Conservation (phyloP, 1,140 invertebrate genomes). For the Tetramorium simillimum region DNA sequence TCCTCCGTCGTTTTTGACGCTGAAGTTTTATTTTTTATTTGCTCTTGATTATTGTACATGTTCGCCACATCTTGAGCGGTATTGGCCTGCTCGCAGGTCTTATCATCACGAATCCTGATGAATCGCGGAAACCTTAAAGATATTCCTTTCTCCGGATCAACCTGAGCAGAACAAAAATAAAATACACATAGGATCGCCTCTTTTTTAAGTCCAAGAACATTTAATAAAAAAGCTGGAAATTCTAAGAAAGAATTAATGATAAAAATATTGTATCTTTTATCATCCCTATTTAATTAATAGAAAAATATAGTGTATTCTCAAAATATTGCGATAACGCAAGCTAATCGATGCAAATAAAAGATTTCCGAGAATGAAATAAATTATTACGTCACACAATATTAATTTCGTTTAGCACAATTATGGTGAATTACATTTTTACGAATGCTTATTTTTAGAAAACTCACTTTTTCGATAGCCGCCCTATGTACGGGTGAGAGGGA, state of each 20-base stretch:
- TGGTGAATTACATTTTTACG: not conserved
- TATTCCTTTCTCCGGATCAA: slow-evolving; percentile 97
- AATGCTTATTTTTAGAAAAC: not conserved
- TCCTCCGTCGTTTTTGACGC: slow-evolving; percentile 84
- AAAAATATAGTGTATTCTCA: not conserved
- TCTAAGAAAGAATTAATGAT: not conserved
- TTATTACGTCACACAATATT: not conserved
- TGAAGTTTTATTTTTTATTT: slow-evolving; percentile 92
- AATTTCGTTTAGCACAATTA: not conserved
- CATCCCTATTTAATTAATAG: not conserved
- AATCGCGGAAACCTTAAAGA: slow-evolving; percentile 98
- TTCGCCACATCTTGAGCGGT: slow-evolving; percentile 93
- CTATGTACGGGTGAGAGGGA: slow-evolving; percentile 97
- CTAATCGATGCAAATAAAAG: not conserved
- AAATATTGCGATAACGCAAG: not conserved
- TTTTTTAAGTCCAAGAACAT: not conserved
- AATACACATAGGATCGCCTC: slow-evolving; percentile 17
- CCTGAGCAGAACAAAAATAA: slow-evolving; percentile 81
- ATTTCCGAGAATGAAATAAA: not conserved
- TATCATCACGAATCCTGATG: slow-evolving; percentile 96
- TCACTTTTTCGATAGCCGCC: slow-evolving; percentile 94
- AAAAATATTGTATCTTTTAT: not conserved
- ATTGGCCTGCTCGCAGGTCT: slow-evolving; percentile 96
- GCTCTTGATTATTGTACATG: slow-evolving; percentile 96
- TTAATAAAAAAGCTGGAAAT: not conserved